Percentiles rank a stretch among this genome's conserved stretches.
These are phyloP conservation scores for Crioceris asparagi DNA, from an alignment of 2,888 invertebrate species.

Conservation along the genomic window DNA sequence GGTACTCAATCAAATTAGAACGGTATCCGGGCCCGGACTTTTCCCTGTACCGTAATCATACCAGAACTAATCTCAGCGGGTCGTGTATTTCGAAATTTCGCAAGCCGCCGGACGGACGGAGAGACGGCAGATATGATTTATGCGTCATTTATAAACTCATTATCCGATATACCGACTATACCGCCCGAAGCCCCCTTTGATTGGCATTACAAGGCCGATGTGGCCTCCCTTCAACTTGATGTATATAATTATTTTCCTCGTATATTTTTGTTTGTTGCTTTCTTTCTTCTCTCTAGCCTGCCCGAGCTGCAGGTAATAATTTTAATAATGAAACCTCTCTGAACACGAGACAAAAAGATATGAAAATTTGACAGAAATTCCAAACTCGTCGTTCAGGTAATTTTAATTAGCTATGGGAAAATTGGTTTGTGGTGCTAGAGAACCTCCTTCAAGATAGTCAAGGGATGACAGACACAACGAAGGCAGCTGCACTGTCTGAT, in stretches of 20 bases:
- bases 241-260: constrained; percentile 33
- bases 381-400: too few species aligned
- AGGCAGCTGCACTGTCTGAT: too few species aligned
- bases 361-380: constrained; percentile 22
- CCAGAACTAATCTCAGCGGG: constrained; percentile 29
- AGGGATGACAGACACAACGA: too few species aligned
- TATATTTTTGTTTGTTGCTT: constrained; percentile 24
- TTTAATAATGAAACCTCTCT: constrained; percentile 27
- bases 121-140: constrained; percentile 34
- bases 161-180: constrained; percentile 35
- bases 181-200: constrained; percentile 36
- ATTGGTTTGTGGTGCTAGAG: too few species aligned
- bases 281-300: constrained; percentile 19
- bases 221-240: constrained; percentile 31
- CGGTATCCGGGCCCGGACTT: neutral
- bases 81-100: constrained; percentile 24
- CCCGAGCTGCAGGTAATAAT: constrained; percentile 26
- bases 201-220: constrained; percentile 38
- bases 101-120: constrained; percentile 8
- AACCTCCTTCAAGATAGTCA: too few species aligned
- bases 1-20: neutral
- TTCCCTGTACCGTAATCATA: too few species aligned
- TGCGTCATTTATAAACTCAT: constrained; percentile 43
- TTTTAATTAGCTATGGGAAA: too few species aligned
- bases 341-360: constrained; percentile 16